Percentiles rank a stretch among this genome's conserved stretches.
Evolutionary conservation across 2,888 invertebrate species (phyloP).

Genomic region (Eupeodes luniger): DNA sequence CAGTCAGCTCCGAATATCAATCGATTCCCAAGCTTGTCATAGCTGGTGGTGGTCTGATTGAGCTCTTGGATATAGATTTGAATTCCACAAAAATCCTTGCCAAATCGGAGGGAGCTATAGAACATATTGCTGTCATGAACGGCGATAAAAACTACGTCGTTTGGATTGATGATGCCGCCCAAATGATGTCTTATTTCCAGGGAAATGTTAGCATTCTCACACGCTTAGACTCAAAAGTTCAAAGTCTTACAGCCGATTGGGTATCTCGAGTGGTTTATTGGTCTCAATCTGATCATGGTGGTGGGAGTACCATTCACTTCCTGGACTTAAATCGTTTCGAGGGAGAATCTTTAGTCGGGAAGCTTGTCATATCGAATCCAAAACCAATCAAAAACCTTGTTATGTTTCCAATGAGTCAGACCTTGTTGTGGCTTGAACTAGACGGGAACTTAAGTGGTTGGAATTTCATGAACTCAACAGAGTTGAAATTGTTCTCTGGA

Average conservation of each 20-base stretch:
- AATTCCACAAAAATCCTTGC: conserved; percentile 87
- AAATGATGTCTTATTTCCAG: conserved; percentile 82
- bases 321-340: conserved; percentile 88
- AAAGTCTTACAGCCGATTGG: conserved; percentile 94
- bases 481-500: conserved; percentile 50
- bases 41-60: conserved; percentile 89
- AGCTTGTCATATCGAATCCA: conserved; percentile 85
- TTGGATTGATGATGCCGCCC: conserved; percentile 89
- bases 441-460: conserved; percentile 79
- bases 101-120: conserved; percentile 87
- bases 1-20: conserved; percentile 87
- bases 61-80: conserved; percentile 91
- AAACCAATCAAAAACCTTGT: conserved; percentile 88
- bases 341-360: conserved; percentile 85
- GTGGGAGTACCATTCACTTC: conserved; percentile 86
- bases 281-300: conserved; percentile 87
- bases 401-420: conserved; percentile 90
- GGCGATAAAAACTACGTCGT: conserved; percentile 90
- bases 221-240: conserved; percentile 86
- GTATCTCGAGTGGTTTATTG: conserved; percentile 93
- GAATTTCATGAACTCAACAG: conserved; percentile 77
- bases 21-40: conserved; percentile 92
- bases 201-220: conserved; percentile 84
- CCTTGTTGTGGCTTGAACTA: conserved; percentile 91
- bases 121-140: conserved; percentile 88